phyloP scores from a whole-genome alignment of 2,113 vertebrate species.

The Emydura subglobosa region DNA sequence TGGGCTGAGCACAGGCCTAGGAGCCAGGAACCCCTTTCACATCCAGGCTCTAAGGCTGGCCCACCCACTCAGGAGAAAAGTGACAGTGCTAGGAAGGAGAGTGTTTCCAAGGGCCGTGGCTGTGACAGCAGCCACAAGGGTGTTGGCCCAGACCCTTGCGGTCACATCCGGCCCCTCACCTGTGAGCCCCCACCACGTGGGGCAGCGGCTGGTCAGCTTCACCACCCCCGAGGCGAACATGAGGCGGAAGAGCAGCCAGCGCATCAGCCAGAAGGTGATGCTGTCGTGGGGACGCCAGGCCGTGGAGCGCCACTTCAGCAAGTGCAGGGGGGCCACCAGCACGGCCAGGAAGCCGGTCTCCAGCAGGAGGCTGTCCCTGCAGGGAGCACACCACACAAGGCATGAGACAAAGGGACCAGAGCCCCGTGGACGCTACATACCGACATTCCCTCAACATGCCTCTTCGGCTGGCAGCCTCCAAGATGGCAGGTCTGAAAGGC shows the following conservation, averaged over 20 bases:
- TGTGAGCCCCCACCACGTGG: conserved; percentile 96
- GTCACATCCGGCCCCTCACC: conserved; percentile 68
- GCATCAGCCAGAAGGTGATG: conserved; percentile 89
- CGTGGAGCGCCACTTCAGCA: conserved; percentile 50
- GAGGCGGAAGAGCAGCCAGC: conserved; percentile 95
- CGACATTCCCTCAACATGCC: too few relatives aligned
- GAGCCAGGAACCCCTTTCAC: neutral
- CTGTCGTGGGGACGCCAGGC: conserved; percentile 77
- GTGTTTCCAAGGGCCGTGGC: neutral
- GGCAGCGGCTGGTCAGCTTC: conserved; percentile 94
- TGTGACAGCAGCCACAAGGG: neutral
- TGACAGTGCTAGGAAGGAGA: neutral
- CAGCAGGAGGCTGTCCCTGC: conserved; percentile 92
- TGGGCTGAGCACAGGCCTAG: neutral
- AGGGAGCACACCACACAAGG: neutral
- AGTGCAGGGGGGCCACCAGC: conserved; percentile 87
- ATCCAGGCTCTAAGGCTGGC: neutral
- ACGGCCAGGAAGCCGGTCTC: conserved; percentile 90
- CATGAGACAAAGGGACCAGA: too few relatives aligned
- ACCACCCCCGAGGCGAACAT: conserved; percentile 96
- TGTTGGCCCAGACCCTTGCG: rapidly evolving
- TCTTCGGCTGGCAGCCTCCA: too few relatives aligned
- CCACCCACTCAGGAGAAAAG: neutral
- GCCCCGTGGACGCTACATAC: too few relatives aligned
- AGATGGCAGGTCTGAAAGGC: too few relatives aligned